Percentiles rank a stretch among this genome's conserved stretches.
phyloP scores from a whole-genome alignment of 1,140 invertebrate genomes.

The Heterodera schachtii region DNA sequence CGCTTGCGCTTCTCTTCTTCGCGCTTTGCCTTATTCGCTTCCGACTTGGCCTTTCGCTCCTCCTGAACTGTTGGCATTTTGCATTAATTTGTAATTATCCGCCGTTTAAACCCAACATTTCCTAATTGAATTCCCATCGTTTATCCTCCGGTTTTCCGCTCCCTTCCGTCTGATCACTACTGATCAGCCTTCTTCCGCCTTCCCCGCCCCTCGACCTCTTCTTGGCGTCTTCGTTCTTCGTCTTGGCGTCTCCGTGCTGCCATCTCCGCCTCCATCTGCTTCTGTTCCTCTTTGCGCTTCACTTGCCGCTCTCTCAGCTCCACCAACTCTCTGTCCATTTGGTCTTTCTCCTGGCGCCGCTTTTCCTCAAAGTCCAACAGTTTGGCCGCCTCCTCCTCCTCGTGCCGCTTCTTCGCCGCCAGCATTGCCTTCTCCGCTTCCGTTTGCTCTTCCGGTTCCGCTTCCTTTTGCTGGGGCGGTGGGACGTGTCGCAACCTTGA shows the following conservation, averaged over 20 bases:
- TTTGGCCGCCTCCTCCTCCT: conserved; percentile 63
- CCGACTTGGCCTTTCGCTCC: conserved; percentile 39
- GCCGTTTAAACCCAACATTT: no score
- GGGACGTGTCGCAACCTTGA: conserved; percentile 18
- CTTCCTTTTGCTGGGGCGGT: conserved; percentile 42
- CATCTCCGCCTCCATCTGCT: conserved; percentile 61
- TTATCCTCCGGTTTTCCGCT: neutral
- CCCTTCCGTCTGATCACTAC: no score
- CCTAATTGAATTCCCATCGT: neutral
- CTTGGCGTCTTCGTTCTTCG: conserved; percentile 46
- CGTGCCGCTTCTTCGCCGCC: conserved; percentile 65
- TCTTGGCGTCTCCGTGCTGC: conserved; percentile 56
- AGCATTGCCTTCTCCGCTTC: conserved; percentile 52
- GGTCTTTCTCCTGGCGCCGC: conserved; percentile 53
- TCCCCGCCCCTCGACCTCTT: conserved; percentile 34
- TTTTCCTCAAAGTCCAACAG: conserved; percentile 61
- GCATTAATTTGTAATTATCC: no score
- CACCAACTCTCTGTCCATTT: conserved; percentile 57
- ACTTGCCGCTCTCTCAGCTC: conserved; percentile 59
- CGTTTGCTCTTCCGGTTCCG: conserved; percentile 46
- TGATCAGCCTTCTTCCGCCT: neutral
- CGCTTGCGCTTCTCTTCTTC: conserved; percentile 63
- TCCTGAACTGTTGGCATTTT: conserved; percentile 30
- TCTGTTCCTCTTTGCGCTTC: conserved; percentile 53
- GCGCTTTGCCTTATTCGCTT: conserved; percentile 53